Base-by-base conservation (phyloP, 1,140 invertebrate species). In the Caenorhabditis elegans region DNA sequence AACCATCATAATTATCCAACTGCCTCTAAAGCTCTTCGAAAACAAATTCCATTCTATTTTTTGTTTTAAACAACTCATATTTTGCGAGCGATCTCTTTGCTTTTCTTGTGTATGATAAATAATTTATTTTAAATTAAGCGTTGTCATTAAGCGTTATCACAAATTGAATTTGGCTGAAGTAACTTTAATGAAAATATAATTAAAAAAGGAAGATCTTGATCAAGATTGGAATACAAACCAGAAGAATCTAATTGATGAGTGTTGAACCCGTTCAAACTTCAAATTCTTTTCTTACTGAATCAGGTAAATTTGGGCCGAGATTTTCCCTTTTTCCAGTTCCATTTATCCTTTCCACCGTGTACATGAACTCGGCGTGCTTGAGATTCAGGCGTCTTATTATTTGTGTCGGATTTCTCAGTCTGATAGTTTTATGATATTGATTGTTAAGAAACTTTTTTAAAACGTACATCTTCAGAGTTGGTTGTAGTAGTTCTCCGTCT, bases 1-100 rank as follows among this genome's bases (percentile, higher is more conserved):
- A n/a, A n/a, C n/a, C n/a, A 17, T 70, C 60, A 70, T 70, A 70
- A 70, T 70, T 70, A 70, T 39, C n/a, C 34, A 39, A 70, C 60
- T 70, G 60, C 60, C 60, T 70, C 60, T 39, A 43, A 43, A 19
- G 34, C 34, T 70, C 60, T 10, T 70, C 60, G 19, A 22, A 70
- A 70, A 70, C 34, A 70, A 70, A 70, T 70, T 70, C 34, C 34
- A 24, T 70, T 34, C 8, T 34, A n/a, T n/a, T 17, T 55, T 55
- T 43, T 43, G 6, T 43, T 15, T 43, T 8, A 28, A 70, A 39
- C 19, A 19, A 15, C 28, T 70, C 60, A 70, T 70, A 70, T 70
- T 70, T 34, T 39, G 60, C 60, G 19, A 19, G 4, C 6, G 60
- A 70, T 70, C 60, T 70, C 60, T 70, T 39, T 39, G 60, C 60